Conservation (phyloP, 2,797 vertebrate species). For the Platyrinchus mystaceus region DNA sequence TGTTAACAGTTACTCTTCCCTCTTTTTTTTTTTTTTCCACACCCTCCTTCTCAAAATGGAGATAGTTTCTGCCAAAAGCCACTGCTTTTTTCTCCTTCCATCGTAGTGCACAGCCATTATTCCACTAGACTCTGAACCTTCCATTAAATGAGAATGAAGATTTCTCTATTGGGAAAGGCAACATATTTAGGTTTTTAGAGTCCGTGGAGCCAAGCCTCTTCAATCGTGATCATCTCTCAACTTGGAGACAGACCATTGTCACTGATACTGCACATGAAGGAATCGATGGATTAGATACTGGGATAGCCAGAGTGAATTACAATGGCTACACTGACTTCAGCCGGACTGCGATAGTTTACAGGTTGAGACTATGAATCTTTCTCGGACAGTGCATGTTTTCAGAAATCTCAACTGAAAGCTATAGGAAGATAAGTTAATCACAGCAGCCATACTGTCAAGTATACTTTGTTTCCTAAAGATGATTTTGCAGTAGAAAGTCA, state of each 20-base stretch:
- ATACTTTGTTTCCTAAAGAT: constrained; percentile 34
- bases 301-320: not conserved
- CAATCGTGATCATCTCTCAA: not conserved
- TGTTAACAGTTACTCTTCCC: not conserved
- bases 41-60: not conserved
- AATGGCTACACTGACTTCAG: not conserved
- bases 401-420: constrained; percentile 8
- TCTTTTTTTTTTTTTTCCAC: not conserved
- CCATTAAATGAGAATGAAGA: not conserved
- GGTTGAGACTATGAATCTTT: not conserved
- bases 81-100: not conserved
- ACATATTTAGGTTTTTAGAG: not conserved
- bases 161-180: not conserved
- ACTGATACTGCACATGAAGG: not conserved
- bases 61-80: not conserved
- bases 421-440: not conserved
- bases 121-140: not conserved
- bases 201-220: not conserved
- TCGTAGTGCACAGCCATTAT: not conserved
- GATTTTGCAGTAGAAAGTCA: constrained; percentile 49
- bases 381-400: not conserved
- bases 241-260: not conserved
- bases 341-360: not conserved
- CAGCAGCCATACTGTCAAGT: constrained; percentile 2
- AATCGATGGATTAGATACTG: not conserved